Evolutionary conservation across 2,113 vertebrate species (phyloP).

Genomic region (Antennarius striatus): DNA sequence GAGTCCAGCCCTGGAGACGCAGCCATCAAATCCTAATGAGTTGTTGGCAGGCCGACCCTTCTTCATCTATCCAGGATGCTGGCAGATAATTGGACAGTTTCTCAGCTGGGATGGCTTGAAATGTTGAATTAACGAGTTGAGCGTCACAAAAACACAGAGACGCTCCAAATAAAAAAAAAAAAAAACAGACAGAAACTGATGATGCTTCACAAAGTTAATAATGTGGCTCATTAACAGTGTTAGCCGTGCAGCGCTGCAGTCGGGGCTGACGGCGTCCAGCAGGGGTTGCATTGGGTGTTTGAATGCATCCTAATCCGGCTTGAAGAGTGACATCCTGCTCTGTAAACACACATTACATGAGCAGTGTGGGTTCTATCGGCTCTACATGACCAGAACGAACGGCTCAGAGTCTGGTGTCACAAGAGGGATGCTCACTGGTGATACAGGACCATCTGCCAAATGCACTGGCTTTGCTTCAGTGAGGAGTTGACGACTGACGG

Average conservation of each 20-base stretch:
- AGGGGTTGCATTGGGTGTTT: slow-evolving; percentile 9
- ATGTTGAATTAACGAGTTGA: slow-evolving; percentile 58
- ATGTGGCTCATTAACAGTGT: slow-evolving; percentile 42
- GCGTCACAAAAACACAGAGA: slow-evolving; percentile 41
- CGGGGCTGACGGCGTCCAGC: slow-evolving; percentile 7
- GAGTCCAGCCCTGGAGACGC: slow-evolving; percentile 29
- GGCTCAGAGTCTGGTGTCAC: not conserved
- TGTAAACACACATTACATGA: not conserved
- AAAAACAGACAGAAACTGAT: slow-evolving; percentile 35
- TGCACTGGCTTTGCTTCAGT: not conserved
- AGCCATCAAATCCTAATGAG: slow-evolving; percentile 58
- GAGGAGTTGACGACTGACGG: slow-evolving; percentile 35
- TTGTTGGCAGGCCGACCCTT: slow-evolving; percentile 28
- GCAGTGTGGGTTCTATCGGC: not conserved
- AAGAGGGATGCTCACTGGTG: not conserved
- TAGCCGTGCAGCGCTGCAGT: slow-evolving; percentile 8
- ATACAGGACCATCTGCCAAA: not conserved
- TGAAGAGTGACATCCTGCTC: not conserved
- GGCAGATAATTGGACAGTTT: slow-evolving; percentile 60
- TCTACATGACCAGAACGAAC: not conserved
- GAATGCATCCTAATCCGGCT: not conserved
- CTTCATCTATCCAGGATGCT: slow-evolving; percentile 31
- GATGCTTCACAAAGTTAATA: slow-evolving; percentile 51
- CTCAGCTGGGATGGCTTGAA: slow-evolving; percentile 54
- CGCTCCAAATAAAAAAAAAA: slow-evolving; percentile 9